Percentiles rank a stretch among this genome's conserved stretches.
These are phyloP conservation scores for Eulemur macaco DNA, from an alignment of 2,113 vertebrate species.

Conservation along the genomic window DNA sequence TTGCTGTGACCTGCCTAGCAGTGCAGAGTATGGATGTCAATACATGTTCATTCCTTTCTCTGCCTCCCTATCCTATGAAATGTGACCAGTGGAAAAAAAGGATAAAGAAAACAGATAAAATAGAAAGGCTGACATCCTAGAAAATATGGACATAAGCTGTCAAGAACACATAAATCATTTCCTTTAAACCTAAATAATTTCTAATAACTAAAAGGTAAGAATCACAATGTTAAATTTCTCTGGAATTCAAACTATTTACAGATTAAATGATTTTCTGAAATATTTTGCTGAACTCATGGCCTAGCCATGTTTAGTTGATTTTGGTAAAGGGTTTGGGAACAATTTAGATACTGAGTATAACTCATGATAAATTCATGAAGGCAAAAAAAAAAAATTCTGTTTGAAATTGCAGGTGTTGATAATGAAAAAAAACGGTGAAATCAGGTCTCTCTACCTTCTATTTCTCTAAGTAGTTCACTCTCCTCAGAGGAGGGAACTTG, in stretches of 20 bases:
- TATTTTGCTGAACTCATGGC: background rate
- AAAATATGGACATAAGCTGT: background rate
- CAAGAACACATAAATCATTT: background rate
- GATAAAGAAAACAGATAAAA: background rate
- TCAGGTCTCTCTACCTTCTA: background rate
- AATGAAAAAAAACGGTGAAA: conserved; percentile 25
- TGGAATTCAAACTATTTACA: background rate
- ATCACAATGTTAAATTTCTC: background rate
- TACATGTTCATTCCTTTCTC: background rate
- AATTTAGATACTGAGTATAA: conserved; percentile 18
- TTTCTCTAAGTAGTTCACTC: background rate
- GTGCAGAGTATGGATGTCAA: background rate
- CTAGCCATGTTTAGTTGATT: background rate
- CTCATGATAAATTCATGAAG: conserved; percentile 37
- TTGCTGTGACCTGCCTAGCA: background rate
- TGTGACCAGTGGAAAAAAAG: background rate
- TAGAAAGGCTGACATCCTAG: background rate
- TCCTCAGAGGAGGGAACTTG: background rate
- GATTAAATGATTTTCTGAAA: background rate
- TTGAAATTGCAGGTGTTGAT: conserved; percentile 23
- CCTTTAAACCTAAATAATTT: background rate
- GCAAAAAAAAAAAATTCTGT: background rate
- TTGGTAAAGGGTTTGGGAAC: conserved; percentile 8
- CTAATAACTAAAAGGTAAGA: background rate
- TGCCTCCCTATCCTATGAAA: background rate